These are phyloP conservation scores for Gambusia holbrooki DNA, from an alignment of 2,113 vertebrate genomes.

Conservation along the genomic window DNA sequence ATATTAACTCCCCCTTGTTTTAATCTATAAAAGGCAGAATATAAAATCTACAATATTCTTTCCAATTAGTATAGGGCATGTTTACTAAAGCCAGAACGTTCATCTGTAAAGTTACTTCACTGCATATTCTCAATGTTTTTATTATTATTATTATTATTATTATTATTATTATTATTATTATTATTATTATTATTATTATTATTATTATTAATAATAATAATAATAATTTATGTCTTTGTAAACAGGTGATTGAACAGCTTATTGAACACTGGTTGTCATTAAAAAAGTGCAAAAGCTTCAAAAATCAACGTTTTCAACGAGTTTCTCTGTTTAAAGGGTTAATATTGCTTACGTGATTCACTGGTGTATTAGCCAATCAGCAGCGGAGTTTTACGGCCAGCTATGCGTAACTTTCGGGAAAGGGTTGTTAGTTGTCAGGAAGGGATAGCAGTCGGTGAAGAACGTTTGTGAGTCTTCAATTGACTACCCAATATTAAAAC, in stretches of 20 bases:
- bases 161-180: too few relatives aligned
- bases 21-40: too few relatives aligned
- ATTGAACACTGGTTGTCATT: background rate
- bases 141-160: background rate
- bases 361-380: constrained; percentile 65
- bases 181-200: too few relatives aligned
- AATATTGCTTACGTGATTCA: constrained; percentile 45
- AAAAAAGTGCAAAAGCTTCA: background rate
- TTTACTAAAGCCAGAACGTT: background rate
- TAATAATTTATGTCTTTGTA: background rate
- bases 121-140: background rate
- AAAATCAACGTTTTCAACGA: background rate
- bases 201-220: too few relatives aligned
- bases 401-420: constrained; percentile 78
- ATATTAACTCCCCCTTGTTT: too few relatives aligned
- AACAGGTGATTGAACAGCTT: background rate
- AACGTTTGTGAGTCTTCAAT: background rate
- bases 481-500: background rate
- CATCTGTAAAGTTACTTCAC: background rate
- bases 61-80: too few relatives aligned
- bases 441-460: constrained; percentile 53
- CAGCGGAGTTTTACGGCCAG: background rate
- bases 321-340: background rate
- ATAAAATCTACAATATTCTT: too few relatives aligned
- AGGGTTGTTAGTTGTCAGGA: constrained; percentile 76